Percentiles rank a stretch among this genome's conserved stretches.
These are phyloP conservation scores for Acanthopleura granulata DNA, from an alignment of 2,888 invertebrate species.

Conservation along the genomic window DNA sequence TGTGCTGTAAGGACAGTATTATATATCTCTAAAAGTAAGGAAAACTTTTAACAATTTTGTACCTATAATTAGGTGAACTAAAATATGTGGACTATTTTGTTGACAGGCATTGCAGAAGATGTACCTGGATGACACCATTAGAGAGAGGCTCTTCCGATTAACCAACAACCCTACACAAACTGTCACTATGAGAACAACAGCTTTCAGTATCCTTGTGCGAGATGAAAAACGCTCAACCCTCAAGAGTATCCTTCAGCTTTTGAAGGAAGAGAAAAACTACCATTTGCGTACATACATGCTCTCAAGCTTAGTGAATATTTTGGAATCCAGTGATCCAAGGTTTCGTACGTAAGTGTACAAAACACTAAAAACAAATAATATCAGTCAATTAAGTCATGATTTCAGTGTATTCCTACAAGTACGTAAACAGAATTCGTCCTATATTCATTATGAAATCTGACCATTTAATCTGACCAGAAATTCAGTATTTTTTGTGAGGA, in stretches of 20 bases:
- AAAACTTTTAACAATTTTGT: too few relatives aligned
- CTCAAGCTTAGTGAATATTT: not conserved
- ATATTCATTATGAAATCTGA: too few relatives aligned
- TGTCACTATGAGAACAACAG: not conserved
- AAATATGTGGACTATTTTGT: not conserved
- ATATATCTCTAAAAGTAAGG: too few relatives aligned
- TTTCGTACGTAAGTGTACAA: conserved; percentile 2
- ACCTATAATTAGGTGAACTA: too few relatives aligned
- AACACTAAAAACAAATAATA: not conserved
- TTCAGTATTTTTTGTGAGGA: too few relatives aligned
- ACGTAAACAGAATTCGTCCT: too few relatives aligned
- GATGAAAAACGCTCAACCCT: conserved; percentile 2
- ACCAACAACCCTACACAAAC: not conserved
- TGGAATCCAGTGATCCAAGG: conserved; percentile 14
- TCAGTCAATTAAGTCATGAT: not conserved
- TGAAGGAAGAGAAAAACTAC: not conserved
- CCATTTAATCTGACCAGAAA: too few relatives aligned
- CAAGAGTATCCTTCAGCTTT: conserved; percentile 13
- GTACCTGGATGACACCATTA: not conserved
- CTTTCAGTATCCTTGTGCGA: conserved; percentile 1
- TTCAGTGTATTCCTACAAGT: not conserved
- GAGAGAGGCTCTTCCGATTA: not conserved
- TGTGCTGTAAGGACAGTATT: too few relatives aligned
- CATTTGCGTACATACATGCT: conserved; percentile 11
- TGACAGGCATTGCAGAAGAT: conserved; percentile 18